Evolutionary conservation across 2,113 vertebrate species (phyloP).

Genomic region (Etheostoma cragini): DNA sequence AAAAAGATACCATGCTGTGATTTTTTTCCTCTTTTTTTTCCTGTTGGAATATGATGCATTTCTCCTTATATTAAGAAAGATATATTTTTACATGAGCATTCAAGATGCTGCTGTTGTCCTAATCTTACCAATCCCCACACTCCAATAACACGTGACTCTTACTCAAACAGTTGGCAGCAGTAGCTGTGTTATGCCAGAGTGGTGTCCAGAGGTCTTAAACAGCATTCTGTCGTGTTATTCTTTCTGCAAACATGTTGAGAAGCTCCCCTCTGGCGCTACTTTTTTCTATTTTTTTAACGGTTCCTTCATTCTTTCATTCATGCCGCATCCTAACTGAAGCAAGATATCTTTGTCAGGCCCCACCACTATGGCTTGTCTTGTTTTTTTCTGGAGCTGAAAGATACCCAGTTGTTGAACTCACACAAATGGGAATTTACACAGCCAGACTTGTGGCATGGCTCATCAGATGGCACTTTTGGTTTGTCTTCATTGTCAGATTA

Average conservation of each 20-base stretch:
- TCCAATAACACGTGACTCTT: slow-evolving; percentile 8
- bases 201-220: slow-evolving; percentile 29
- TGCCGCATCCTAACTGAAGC: neutral
- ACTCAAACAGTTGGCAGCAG: slow-evolving; percentile 42
- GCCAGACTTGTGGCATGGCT: neutral
- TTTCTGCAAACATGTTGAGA: slow-evolving; percentile 6
- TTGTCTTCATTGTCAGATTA: neutral
- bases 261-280: neutral
- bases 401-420: neutral
- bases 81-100: slow-evolving; percentile 5
- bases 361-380: neutral
- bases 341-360: neutral
- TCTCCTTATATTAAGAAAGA: neutral
- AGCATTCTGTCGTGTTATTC: slow-evolving; percentile 24
- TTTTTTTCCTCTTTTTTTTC: neutral
- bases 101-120: slow-evolving; percentile 19
- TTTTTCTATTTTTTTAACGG: neutral
- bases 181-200: slow-evolving; percentile 21
- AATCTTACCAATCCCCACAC: slow-evolving; percentile 29
- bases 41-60: neutral
- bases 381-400: neutral
- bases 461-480: no score
- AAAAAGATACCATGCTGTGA: neutral
- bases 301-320: slow-evolving; percentile 13
- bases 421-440: neutral